phyloP scores from a whole-genome alignment of 2,888 invertebrate species.

The Lagria hirta region DNA sequence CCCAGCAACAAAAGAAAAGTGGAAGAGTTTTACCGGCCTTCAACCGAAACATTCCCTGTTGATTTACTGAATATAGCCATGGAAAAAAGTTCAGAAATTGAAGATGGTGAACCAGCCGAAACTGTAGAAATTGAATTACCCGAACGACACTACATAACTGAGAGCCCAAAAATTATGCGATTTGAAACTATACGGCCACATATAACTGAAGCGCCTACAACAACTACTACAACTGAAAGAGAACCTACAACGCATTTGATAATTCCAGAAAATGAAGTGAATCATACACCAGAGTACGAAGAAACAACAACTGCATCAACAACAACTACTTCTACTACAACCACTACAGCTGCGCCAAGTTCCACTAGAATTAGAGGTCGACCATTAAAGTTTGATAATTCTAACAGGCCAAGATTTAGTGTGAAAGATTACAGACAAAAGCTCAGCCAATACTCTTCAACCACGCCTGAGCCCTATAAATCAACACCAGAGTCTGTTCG shows the following conservation, averaged over 20 bases:
- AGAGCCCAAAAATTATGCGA: not conserved
- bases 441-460: conserved; percentile 59
- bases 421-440: conserved; percentile 74
- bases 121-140: conserved; percentile 4
- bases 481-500: conserved; percentile 35
- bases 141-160: conserved; percentile 6
- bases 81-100: conserved; percentile 14
- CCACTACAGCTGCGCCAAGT: conserved; percentile 44
- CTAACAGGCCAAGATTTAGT: conserved; percentile 71
- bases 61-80: conserved; percentile 5
- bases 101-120: conserved; percentile 6
- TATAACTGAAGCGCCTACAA: conserved; percentile 12
- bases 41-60: conserved; percentile 4
- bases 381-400: conserved; percentile 58
- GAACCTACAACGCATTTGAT: conserved; percentile 30
- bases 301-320: conserved; percentile 40
- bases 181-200: conserved; percentile 15
- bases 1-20: no score
- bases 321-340: conserved; percentile 48
- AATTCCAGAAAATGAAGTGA: conserved; percentile 45
- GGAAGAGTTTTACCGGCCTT: conserved; percentile 8
- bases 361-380: conserved; percentile 45
- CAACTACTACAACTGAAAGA: conserved; percentile 27
- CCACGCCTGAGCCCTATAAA: conserved; percentile 35
- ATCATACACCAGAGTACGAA: conserved; percentile 25